Percentiles rank a stretch among this genome's conserved stretches.
These are phyloP conservation scores for Peromyscus californicus DNA, from an alignment of 2,113 vertebrate genomes.

Conservation along the genomic window DNA sequence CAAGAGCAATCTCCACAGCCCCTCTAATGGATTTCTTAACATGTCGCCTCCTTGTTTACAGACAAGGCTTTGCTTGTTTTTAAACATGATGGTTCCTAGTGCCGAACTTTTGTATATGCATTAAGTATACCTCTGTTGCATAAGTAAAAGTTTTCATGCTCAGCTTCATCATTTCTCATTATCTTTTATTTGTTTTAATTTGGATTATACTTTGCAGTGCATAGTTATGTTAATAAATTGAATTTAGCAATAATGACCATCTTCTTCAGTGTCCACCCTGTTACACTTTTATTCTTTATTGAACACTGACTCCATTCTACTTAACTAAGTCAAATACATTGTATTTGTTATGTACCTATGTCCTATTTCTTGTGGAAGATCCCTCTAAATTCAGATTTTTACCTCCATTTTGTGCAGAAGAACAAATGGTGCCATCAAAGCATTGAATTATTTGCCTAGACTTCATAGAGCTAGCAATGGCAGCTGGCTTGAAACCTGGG, in stretches of 20 bases:
- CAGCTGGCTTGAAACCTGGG: background rate
- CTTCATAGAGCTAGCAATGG: background rate
- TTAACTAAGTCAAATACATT: background rate
- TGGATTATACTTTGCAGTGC: background rate
- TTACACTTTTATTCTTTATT: constrained; percentile 17
- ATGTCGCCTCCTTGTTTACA: background rate
- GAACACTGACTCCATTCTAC: background rate
- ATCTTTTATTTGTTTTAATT: background rate
- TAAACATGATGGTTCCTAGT: background rate
- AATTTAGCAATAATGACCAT: background rate
- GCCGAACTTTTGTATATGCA: background rate
- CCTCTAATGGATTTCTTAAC: background rate
- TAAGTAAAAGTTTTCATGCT: background rate
- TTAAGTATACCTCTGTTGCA: background rate
- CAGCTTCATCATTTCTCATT: constrained; percentile 10
- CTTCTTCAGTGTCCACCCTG: background rate
- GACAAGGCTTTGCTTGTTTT: background rate
- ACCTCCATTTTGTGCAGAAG: background rate
- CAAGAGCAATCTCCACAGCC: background rate
- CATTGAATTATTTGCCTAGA: background rate
- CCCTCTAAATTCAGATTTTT: background rate
- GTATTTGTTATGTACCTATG: constrained; percentile 4
- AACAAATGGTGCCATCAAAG: background rate
- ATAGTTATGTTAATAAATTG: background rate
- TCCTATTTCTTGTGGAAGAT: background rate